Evolutionary conservation across 2,888 invertebrate genomes (phyloP).

Genomic region (Hyalella azteca): DNA sequence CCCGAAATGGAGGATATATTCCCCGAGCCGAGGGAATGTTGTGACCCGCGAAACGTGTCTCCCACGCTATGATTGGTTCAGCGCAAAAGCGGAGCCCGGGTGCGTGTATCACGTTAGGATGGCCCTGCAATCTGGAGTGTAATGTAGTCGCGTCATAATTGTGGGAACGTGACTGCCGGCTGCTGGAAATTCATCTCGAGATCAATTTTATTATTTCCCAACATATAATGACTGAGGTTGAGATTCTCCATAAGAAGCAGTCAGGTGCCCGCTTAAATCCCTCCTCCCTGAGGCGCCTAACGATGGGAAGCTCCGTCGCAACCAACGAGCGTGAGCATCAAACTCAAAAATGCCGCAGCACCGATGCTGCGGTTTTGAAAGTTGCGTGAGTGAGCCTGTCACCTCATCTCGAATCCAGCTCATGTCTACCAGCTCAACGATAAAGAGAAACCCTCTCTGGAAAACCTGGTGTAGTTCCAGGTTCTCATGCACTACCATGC

Average conservation of each 20-base stretch:
- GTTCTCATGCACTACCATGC: no score
- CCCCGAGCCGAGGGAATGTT: no score
- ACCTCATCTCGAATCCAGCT: no score
- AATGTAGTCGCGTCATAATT: slow-evolving; percentile 17
- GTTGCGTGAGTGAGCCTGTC: slow-evolving; percentile 5
- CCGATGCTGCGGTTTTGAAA: slow-evolving; percentile 6
- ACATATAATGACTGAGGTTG: slow-evolving; percentile 17
- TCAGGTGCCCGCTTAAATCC: background rate
- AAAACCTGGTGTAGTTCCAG: no score
- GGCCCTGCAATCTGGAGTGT: slow-evolving; percentile 27
- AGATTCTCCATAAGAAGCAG: slow-evolving; percentile 19
- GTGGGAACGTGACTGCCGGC: slow-evolving; percentile 35
- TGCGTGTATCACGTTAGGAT: slow-evolving; percentile 28
- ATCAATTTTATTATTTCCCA: slow-evolving; percentile 34
- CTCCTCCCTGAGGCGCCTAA: background rate
- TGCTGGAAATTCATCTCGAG: slow-evolving; percentile 30
- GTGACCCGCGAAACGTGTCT: background rate
- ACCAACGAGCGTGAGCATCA: background rate
- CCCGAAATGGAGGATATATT: no score
- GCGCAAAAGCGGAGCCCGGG: background rate
- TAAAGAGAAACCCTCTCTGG: no score
- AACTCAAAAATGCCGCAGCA: slow-evolving; percentile 23
- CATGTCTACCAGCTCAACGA: no score
- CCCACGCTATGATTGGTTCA: slow-evolving; percentile 12
- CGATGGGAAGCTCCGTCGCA: slow-evolving; percentile 15